Percentiles rank a stretch among this genome's conserved stretches.
phyloP scores from a whole-genome alignment of 2,888 invertebrate species.

The Seladonia tumulorum region DNA sequence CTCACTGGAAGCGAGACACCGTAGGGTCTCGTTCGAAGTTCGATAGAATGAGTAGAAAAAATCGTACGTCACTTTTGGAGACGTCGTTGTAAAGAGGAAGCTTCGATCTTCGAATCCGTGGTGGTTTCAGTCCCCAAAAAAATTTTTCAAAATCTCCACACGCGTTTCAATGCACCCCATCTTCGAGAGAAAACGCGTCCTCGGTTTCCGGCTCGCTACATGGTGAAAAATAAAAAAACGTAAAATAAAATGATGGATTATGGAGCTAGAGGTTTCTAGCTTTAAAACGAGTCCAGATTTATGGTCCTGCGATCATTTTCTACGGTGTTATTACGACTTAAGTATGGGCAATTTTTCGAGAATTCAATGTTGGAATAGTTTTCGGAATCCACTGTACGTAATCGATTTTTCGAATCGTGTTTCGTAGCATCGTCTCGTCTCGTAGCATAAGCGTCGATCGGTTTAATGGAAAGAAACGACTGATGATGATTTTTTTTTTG shows the following conservation, averaged over 20 bases:
- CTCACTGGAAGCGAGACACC: too few species aligned
- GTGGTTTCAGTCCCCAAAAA: background rate
- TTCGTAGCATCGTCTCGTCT: background rate
- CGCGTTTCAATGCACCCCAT: too few species aligned
- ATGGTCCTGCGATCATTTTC: background rate
- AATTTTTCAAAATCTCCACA: background rate
- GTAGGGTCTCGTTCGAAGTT: too few species aligned
- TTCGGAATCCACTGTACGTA: background rate
- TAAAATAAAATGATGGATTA: background rate
- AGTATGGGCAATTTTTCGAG: background rate
- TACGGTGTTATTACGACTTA: too few species aligned
- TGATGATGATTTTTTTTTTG: background rate
- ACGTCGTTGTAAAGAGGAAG: background rate
- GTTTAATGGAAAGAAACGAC: background rate
- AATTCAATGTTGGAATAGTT: too few species aligned
- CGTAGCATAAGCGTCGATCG: background rate
- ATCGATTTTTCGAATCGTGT: background rate
- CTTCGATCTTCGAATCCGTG: too few species aligned
- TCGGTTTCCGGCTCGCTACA: accelerated
- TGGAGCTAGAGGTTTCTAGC: background rate
- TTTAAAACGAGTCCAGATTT: background rate
- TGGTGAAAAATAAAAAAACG: background rate
- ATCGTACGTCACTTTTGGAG: background rate
- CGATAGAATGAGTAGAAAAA: too few species aligned
- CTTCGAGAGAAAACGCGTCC: too few species aligned